phyloP scores from a whole-genome alignment of 2,888 invertebrate genomes.

The Malthinus seriepunctatus region DNA sequence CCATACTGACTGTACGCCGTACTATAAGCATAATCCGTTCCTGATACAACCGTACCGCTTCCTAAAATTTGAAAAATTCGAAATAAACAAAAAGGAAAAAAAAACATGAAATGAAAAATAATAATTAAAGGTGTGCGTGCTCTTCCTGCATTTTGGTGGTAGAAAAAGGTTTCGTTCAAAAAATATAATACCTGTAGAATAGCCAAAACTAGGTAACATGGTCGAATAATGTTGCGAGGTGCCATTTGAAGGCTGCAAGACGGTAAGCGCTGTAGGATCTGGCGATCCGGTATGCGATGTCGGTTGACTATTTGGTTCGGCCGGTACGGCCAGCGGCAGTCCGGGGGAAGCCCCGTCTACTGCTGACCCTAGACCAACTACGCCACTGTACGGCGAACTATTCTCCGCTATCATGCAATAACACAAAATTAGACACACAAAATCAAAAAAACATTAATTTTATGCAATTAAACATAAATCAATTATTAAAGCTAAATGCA shows the following conservation, averaged over 20 bases:
- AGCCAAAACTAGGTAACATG: constrained; percentile 72
- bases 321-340: constrained; percentile 54
- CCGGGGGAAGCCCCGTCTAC: constrained; percentile 57
- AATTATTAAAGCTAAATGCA: too few relatives aligned
- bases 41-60: constrained; percentile 64
- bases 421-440: constrained; percentile 37
- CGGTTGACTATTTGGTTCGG: constrained; percentile 52
- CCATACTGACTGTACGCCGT: constrained; percentile 78
- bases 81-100: constrained; percentile 26
- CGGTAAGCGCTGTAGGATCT: constrained; percentile 54
- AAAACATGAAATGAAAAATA: neutral
- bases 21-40: constrained; percentile 71
- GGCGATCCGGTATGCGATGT: constrained; percentile 58
- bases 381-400: constrained; percentile 56
- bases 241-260: constrained; percentile 64
- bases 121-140: neutral
- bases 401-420: constrained; percentile 49
- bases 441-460: constrained; percentile 11
- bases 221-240: constrained; percentile 63
- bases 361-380: constrained; percentile 51
- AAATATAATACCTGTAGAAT: constrained; percentile 61
- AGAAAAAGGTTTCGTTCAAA: neutral
- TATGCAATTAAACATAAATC: too few relatives aligned
- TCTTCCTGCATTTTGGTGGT: constrained; percentile 6
- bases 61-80: too few relatives aligned